These are phyloP conservation scores for Phyllostomus discolor DNA, from an alignment of 2,113 vertebrate species.

Conservation along the genomic window DNA sequence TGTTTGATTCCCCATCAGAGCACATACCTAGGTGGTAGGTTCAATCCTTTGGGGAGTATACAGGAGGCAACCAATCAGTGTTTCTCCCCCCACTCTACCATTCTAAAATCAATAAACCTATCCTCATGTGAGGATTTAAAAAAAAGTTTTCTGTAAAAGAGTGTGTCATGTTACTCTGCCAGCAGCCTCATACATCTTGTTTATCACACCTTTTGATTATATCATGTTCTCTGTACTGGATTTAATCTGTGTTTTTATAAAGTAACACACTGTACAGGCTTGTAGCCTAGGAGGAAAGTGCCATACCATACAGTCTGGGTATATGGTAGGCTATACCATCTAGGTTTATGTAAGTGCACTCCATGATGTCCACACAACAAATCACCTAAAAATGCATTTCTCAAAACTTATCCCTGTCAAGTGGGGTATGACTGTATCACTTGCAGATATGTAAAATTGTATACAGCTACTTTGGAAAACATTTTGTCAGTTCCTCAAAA, in stretches of 20 bases:
- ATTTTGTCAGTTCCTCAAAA: slow-evolving; percentile 21
- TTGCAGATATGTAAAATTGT: not conserved
- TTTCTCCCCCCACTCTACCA: not conserved
- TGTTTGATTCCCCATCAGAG: not conserved
- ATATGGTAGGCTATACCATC: not conserved
- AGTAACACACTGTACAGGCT: not conserved
- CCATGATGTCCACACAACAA: not conserved
- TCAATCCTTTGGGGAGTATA: too few species aligned
- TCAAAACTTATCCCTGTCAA: not conserved
- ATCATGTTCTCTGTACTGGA: not conserved
- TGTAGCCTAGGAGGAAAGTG: not conserved
- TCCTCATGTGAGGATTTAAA: too few species aligned
- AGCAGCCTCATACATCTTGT: not conserved
- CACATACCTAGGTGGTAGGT: not conserved
- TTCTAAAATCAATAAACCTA: too few species aligned
- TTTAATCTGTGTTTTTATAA: not conserved
- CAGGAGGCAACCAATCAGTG: too few species aligned
- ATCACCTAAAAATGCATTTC: not conserved
- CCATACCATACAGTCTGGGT: not conserved
- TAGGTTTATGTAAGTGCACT: not conserved
- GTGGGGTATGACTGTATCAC: not conserved
- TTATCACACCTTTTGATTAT: not conserved
- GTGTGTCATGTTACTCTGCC: not conserved
- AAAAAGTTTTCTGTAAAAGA: not conserved
- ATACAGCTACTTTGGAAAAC: not conserved